A percentile compares a stretch with the other conserved stretches of the same genome.
Evolutionary conservation across 1,140 invertebrate genomes (phyloP).

Genomic region (Habropoda laboriosa): DNA sequence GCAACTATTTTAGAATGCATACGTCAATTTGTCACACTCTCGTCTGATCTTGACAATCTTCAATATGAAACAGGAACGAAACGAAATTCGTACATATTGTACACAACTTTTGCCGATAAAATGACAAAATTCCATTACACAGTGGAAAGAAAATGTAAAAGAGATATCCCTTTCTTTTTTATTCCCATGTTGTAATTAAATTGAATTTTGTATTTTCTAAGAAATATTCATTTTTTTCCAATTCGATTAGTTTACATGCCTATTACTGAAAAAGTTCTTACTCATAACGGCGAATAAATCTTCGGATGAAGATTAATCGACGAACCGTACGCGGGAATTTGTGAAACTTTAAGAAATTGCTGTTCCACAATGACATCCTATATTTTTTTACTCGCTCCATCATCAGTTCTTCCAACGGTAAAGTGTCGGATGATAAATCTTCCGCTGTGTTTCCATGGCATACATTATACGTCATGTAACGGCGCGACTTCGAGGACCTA

Average conservation of each 20-base stretch:
- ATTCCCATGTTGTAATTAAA: too few species aligned
- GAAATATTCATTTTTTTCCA: too few species aligned
- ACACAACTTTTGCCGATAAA: too few species aligned
- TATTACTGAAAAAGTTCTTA: too few species aligned
- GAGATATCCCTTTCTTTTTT: neutral
- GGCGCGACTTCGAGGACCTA: constrained; percentile 7
- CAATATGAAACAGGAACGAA: too few species aligned
- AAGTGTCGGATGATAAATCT: constrained; percentile 11
- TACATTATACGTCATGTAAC: neutral
- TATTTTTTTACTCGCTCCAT: neutral
- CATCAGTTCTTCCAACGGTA: neutral
- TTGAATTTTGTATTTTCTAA: too few species aligned
- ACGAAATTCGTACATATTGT: too few species aligned
- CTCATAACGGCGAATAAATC: too few species aligned
- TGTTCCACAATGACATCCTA: neutral
- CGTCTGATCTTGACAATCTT: neutral
- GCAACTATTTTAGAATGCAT: neutral
- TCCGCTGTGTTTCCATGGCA: neutral
- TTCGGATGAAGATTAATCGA: neutral
- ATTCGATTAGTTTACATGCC: too few species aligned
- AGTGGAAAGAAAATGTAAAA: neutral
- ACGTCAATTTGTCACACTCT: neutral
- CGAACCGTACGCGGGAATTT: neutral
- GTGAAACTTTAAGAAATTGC: neutral
- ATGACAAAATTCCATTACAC: neutral